Base-by-base conservation (phyloP, 2,797 vertebrate genomes). In the Ciconia nigra region DNA sequence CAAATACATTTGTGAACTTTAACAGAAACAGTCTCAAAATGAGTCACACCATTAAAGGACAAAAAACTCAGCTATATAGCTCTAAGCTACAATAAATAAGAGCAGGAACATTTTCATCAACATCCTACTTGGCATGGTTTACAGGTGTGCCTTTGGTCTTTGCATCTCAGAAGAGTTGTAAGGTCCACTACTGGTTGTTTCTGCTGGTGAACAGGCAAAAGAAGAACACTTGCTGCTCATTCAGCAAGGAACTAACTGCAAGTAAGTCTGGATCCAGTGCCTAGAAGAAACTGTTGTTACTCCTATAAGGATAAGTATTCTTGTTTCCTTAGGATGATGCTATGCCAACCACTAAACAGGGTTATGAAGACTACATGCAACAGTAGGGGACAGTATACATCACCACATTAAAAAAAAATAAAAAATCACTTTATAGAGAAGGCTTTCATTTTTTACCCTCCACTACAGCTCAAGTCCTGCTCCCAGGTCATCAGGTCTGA, bases 11-110 rank as follows among this genome's bases (percentile, higher is more conserved):
- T 59, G 65, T 88, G 87, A 96, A 91, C 72, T 90, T 89, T 33
- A 94, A 77, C 57, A 93, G 89, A 95, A 95, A 92, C 72, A 81
- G 42, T 55, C 77, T 82, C 46, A 79, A 94, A 90, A 94, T 90
- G 73, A 96, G 46, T 93, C 87, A 94, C 54, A 51, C 61, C 35
- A 76, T 79, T 88, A 90, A 88, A 72, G 22, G 73, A 90, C 65
- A 89, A 88, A 65, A 54, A 90, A 55, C 54, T 76, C n/a, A 4
- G 11, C 26, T 78, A 46, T 62, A 47, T 4, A 76, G 13, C 85
- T 82, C 22, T 80, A 47, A 76, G 42, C 42, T 86, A 66, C 62
- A 66, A 55, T 20, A 89, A 92, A 46, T 57, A 51, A 74, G 46
- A 95, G 70, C 29, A 62, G 39, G 31, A 86, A 65, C 0, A 0